Base-by-base conservation (phyloP, 2,113 vertebrate genomes). In the Mesitornis unicolor region DNA sequence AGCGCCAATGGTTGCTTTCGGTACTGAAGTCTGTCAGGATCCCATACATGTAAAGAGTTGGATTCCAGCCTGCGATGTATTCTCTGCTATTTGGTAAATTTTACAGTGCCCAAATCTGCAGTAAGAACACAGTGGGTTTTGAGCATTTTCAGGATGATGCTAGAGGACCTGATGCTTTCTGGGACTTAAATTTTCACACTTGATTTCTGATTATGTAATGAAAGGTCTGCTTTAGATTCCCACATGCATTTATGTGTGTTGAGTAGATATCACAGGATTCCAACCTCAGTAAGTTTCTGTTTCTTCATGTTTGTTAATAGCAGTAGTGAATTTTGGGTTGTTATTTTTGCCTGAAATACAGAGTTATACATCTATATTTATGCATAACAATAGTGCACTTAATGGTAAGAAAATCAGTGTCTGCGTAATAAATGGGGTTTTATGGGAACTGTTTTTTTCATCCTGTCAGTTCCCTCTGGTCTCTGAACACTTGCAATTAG, bases 81-180 rank as follows among this genome's bases (percentile, higher is more conserved):
- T 36, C 54, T 67, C 48, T 84, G 60, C 50, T 87, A 10, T 65
- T 78, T 29, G 36, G 77, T 83, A 47, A 36, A 18, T 40, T 79
- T 86, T 25, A 25, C n/a, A n/a, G 4, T 36, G 11, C 19, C 19
- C 33, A 64, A 53, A 64, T 45, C 29, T 0, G 0, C 29, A 56
- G 28, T 85, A 85, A 87, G 38, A 75, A 67, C 4, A 7, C 33
- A 71, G 36, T 33, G 24, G 14, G 17, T 63, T 28, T 25, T 24
- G 29, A 80, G 24, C 19, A 50, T 79, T 77, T 68, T 63, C 50
- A 38, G 25, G 17, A 20, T 7, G 5, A 42, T 65, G 54, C 28
- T 75, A 36, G 51, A 67, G 25, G 59, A 63, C 21, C 4, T 76
- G 43, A 31, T 43, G 48, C 43, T 80, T 71, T 88, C 21, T 47